phyloP scores from a whole-genome alignment of 2,797 vertebrate species.

The Eleutherodactylus coqui region DNA sequence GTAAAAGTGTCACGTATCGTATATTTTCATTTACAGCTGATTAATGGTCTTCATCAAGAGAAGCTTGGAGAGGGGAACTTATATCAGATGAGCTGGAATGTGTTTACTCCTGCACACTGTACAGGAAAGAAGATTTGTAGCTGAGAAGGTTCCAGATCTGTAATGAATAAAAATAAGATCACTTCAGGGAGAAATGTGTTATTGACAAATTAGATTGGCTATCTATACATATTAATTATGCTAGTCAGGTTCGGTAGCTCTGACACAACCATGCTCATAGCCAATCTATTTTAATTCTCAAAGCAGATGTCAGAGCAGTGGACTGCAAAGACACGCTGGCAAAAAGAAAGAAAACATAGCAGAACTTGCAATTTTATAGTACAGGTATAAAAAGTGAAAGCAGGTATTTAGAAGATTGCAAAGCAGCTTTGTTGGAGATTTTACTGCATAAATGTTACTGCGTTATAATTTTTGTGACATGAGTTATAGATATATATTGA shows the following conservation, averaged over 20 bases:
- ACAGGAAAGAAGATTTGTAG: conserved; percentile 26
- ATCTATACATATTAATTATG: conserved; percentile 52
- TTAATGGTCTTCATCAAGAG: neutral
- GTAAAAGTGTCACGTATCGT: neutral
- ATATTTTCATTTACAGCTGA: conserved; percentile 19
- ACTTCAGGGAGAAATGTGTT: conserved; percentile 46
- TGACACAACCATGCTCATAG: conserved; percentile 41
- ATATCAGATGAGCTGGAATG: conserved; percentile 19
- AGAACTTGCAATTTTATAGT: neutral
- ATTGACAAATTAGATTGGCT: conserved; percentile 49
- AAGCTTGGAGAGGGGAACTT: neutral
- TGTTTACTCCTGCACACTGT: conserved; percentile 26
- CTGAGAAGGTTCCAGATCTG: conserved; percentile 14
- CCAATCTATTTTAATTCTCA: conserved; percentile 47
- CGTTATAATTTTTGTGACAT: too few species aligned
- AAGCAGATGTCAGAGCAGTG: conserved; percentile 21
- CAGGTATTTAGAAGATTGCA: neutral
- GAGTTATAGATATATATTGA: too few species aligned
- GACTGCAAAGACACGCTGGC: neutral
- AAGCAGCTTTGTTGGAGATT: neutral
- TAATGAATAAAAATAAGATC: conserved; percentile 50
- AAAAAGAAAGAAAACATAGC: neutral
- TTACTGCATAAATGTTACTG: neutral
- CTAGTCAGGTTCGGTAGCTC: conserved; percentile 26
- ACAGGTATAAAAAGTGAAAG: neutral